phyloP scores from a whole-genome alignment of 2,797 vertebrate genomes.

The Antennarius maculatus region DNA sequence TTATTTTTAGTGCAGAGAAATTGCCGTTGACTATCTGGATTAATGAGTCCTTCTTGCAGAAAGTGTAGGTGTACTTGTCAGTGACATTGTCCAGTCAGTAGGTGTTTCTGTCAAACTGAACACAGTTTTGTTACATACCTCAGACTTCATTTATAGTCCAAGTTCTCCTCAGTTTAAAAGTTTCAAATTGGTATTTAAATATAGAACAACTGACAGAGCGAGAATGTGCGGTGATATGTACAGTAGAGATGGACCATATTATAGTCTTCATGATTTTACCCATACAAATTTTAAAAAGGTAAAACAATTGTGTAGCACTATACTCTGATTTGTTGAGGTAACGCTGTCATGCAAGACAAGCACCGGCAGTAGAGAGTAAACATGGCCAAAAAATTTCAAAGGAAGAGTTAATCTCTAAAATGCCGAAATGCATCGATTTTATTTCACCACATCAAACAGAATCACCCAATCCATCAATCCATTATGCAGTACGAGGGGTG shows the following conservation, averaged over 20 bases:
- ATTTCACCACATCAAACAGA: too few relatives aligned
- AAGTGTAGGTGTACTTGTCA: conserved; percentile 54
- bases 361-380: too few relatives aligned
- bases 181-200: conserved; percentile 11
- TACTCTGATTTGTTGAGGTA: too few relatives aligned
- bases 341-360: too few relatives aligned
- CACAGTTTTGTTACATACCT: conserved; percentile 36
- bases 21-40: conserved; percentile 46
- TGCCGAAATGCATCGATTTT: too few relatives aligned
- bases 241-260: background rate
- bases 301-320: too few relatives aligned
- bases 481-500: too few relatives aligned
- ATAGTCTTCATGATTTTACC: too few relatives aligned
- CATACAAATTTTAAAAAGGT: too few relatives aligned
- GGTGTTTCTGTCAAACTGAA: conserved; percentile 42
- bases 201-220: conserved; percentile 5
- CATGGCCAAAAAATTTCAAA: too few relatives aligned
- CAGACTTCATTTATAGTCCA: conserved; percentile 34
- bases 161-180: background rate
- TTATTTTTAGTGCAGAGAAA: conserved; percentile 25
- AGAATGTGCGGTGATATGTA: background rate
- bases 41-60: conserved; percentile 58
- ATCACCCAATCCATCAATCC: too few relatives aligned
- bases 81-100: conserved; percentile 43
- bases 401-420: too few relatives aligned